Percentiles rank a stretch among this genome's conserved stretches.
Evolutionary conservation across 2,888 invertebrate genomes (phyloP).

Genomic region (Nephrocerus scutellatus): DNA sequence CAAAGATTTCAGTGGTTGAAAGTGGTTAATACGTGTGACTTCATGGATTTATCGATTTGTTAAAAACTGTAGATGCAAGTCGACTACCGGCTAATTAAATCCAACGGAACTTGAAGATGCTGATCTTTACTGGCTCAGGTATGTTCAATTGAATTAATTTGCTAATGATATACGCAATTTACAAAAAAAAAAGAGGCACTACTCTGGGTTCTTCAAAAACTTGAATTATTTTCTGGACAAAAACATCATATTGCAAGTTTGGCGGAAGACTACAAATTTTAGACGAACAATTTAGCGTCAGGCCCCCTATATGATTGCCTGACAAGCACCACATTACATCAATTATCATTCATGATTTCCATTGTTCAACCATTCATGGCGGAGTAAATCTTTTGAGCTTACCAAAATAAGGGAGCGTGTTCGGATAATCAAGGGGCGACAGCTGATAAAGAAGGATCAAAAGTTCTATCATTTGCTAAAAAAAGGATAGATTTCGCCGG

Average conservation of each 20-base stretch:
- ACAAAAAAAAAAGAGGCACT: neutral
- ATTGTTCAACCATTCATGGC: slow-evolving; percentile 4
- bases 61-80: no score
- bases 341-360: slow-evolving; percentile 8
- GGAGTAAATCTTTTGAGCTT: no score
- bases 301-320: slow-evolving; percentile 5
- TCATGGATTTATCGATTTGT: no score
- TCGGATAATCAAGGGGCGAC: no score
- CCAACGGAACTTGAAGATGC: neutral
- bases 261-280: slow-evolving; percentile 10
- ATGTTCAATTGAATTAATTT: neutral
- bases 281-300: slow-evolving; percentile 5
- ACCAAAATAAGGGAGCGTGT: no score
- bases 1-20: no score
- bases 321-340: slow-evolving; percentile 2
- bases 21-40: no score
- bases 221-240: slow-evolving; percentile 3
- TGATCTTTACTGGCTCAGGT: slow-evolving; percentile 1
- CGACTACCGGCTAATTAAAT: no score
- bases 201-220: slow-evolving; percentile 7
- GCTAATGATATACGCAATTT: slow-evolving; percentile 2
- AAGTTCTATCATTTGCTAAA: slow-evolving; percentile 5
- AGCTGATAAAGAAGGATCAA: slow-evolving; percentile 9
- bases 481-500: no score
- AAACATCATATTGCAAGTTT: slow-evolving; percentile 1